Evolutionary conservation across 2,797 vertebrate genomes (phyloP), one percentile per base, ranked within the genome.

Genomic region (Gymnoscopelus microlampas): DNA sequence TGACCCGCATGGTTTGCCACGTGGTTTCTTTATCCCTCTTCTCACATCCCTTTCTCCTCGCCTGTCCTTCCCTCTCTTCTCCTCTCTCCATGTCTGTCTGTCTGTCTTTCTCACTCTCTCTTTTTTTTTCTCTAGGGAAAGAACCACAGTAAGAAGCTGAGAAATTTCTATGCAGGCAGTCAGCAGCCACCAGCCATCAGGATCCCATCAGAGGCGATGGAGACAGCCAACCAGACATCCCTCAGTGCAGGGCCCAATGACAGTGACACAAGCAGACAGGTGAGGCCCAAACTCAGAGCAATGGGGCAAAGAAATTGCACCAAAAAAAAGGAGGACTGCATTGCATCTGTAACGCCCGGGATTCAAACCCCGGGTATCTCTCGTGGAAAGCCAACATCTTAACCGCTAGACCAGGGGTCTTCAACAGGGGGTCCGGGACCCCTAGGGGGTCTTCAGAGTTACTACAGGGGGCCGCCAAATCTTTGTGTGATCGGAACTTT

Each of bases 61-160:
- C 3, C 26, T 29, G 26, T 29, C 26, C 26, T 29, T 29, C 2
- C 26, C 26, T 29, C 26, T 6, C 12, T n/a, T 50, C 23, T 19
- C 35, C 32, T 24, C 19, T 56, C 39, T n/a, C n/a, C 4, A 48
- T 44, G 13, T 29, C 19, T 63, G 10, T 56, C 12, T 26, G 39
- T 57, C 23, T 26, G 19, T 23, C 51, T 19, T 26, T 58, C n/a
- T 26, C 32, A 2, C 48, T 9, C 39, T 15, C 26, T 80, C 11
- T 74, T 23, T 75, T 51, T 51, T 5, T 74, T 3, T 19, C 13
- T 92, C 44, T 84, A 99, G 98, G 98, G 98, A 79, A 99, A 98
- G 93, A 99, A 99, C 85, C 98, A 99, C 93, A 96, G 96, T 88
- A 99, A 99, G 93, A 99, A 99, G 82, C 89, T 99, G 67, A 92